Evolutionary conservation across 2,797 vertebrate species (phyloP).

Genomic region (Benthosema pterotum): DNA sequence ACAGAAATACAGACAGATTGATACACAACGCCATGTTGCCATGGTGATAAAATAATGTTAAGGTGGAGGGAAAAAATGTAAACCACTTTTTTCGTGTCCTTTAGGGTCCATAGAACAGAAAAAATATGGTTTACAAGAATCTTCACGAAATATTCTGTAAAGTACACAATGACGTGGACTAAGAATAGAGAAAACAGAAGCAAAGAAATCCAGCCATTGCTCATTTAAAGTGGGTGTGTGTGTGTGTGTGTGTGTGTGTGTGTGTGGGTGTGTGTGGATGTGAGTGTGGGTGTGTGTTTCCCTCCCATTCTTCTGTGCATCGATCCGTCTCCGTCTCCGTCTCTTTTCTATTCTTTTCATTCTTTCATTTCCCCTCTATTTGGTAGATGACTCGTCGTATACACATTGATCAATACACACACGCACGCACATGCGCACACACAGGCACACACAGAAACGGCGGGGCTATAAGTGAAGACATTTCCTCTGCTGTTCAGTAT

Average conservation of each 20-base stretch:
- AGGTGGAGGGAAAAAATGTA: too few species aligned
- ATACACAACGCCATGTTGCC: too few species aligned
- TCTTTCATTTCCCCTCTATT: conserved; percentile 55
- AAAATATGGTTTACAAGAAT: too few species aligned
- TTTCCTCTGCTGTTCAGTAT: conserved; percentile 33
- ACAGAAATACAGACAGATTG: too few species aligned
- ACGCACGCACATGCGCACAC: conserved; percentile 13
- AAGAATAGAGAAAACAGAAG: conserved; percentile 26
- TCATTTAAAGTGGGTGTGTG: conserved; percentile 68
- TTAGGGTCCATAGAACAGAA: too few species aligned
- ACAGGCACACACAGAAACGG: neutral
- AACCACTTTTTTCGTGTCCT: too few species aligned
- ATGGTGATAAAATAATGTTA: too few species aligned
- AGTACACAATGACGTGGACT: too few species aligned
- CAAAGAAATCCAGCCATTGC: conserved; percentile 72
- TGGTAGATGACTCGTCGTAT: conserved; percentile 59
- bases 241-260: conserved; percentile 47
- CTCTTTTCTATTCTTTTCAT: conserved; percentile 45
- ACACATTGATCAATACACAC: conserved; percentile 43
- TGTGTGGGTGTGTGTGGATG: conserved; percentile 27
- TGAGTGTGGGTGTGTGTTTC: conserved; percentile 50
- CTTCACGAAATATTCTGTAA: too few species aligned
- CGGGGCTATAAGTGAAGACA: too few species aligned
- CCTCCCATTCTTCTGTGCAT: conserved; percentile 36
- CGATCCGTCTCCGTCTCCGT: conserved; percentile 40